phyloP scores from a whole-genome alignment of 2,888 invertebrate genomes.

The Hemistola chrysoprasaria region DNA sequence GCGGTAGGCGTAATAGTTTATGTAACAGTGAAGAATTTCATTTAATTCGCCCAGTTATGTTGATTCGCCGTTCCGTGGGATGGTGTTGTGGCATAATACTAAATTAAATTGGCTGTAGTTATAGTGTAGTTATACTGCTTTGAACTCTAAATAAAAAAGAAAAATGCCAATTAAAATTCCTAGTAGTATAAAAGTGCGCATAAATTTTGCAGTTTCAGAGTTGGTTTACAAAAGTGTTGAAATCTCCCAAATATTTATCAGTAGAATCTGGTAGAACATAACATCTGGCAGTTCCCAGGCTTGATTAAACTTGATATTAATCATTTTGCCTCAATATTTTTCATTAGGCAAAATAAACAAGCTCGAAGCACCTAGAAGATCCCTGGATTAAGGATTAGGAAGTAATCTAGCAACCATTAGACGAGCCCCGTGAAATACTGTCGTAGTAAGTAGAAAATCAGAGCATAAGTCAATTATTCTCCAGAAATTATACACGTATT shows the following conservation, averaged over 20 bases:
- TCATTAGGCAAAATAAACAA: constrained; percentile 8
- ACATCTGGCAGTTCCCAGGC: neutral
- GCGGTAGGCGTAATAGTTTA: constrained; percentile 24
- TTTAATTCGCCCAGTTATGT: constrained; percentile 32
- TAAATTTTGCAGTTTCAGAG: neutral
- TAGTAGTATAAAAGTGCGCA: neutral
- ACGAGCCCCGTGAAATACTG: constrained; percentile 1
- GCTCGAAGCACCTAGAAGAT: constrained; percentile 4
- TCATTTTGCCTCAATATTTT: constrained; percentile 7
- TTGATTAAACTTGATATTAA: constrained; percentile 12
- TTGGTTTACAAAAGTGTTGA: neutral
- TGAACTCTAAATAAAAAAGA: too few relatives aligned
- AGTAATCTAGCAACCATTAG: constrained; percentile 10
- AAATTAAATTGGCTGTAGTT: too few relatives aligned
- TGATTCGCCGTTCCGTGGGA: constrained; percentile 21
- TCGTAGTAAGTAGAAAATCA: too few relatives aligned
- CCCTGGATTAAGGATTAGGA: constrained; percentile 11
- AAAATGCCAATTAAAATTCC: too few relatives aligned
- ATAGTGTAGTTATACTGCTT: too few relatives aligned
- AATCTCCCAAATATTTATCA: too few relatives aligned
- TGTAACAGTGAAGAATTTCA: constrained; percentile 25
- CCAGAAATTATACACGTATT: too few relatives aligned
- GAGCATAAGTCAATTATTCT: too few relatives aligned
- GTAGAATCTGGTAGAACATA: too few relatives aligned
- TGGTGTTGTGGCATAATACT: too few relatives aligned